Conservation (phyloP, 2,888 invertebrate genomes). For the Branchellion lobata region DNA sequence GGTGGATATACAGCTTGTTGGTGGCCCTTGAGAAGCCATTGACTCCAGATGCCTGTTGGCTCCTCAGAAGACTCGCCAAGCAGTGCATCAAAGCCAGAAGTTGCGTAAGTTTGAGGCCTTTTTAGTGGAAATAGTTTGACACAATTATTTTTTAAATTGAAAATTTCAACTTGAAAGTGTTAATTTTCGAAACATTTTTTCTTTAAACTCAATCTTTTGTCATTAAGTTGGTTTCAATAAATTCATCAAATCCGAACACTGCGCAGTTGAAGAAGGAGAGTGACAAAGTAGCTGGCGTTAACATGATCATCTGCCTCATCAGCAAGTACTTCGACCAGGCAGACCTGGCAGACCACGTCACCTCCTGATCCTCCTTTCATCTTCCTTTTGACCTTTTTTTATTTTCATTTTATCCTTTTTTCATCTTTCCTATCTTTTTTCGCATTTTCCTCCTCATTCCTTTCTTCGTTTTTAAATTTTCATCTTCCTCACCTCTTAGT, state of each 20-base stretch:
- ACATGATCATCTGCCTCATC: constrained; percentile 75
- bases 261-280: background rate
- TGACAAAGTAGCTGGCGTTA: constrained; percentile 64
- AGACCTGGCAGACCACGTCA: constrained; percentile 70
- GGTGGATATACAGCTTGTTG: constrained; percentile 74
- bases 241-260: background rate
- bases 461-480: background rate
- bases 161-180: background rate
- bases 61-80: constrained; percentile 70
- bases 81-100: constrained; percentile 65
- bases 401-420: no score
- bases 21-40: constrained; percentile 71
- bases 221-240: background rate
- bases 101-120: no score
- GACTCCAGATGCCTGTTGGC: constrained; percentile 70
- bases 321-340: constrained; percentile 74
- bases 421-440: no score
- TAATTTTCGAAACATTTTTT: background rate
- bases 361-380: no score
- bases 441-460: no score
- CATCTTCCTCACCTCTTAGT: background rate
- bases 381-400: no score
- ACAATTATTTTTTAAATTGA: no score
- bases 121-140: no score
- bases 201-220: no score